Evolutionary conservation across 2,888 invertebrate species (phyloP), one percentile per base, ranked within the genome.

Genomic region (Micoletzkya japonica): DNA sequence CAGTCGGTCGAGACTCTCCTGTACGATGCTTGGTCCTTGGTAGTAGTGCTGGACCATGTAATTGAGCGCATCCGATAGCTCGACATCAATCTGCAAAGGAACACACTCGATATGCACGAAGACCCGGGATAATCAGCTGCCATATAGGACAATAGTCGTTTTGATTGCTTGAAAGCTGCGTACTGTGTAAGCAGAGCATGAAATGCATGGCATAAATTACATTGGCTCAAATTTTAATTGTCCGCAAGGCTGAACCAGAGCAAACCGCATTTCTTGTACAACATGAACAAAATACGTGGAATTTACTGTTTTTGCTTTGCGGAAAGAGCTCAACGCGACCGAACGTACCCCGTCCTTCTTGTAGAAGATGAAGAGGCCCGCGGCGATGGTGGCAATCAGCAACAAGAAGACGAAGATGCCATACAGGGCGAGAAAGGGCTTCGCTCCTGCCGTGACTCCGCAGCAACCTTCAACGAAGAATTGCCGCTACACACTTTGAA

Each of bases 41-140:
- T 85, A 84, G 71, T 85, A 85, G 72, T 85, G 83, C 60, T 85
- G 85, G 6, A 84, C 84, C 85, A 85, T 85, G 73, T 83, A 85
- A 58, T 80, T 81, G 24, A 85, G 66, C 1, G 85, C 85, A 69
- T 85, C 85, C 0, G 81, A 78, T 20, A 85, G 30, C 58, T 85
- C 85, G 52, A 83, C 82, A 59, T 85, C 84, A n/a, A 85, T 78
- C 84, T 84, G 70, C 39, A 77, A 73, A 44, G 14, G 56, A 24
- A n/a, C n/a, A 36, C 1, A 6, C 10, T 20, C 44, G 44, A n/a
- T n/a, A n/a, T n/a, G n/a, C n/a, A n/a, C n/a, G n/a, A n/a, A n/a
- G n/a, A n/a, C n/a, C n/a, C n/a, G n/a, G n/a, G n/a, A n/a, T n/a
- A n/a, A n/a, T n/a, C n/a, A n/a, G n/a, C n/a, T n/a, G n/a, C n/a